Conservation (phyloP, 2,113 vertebrate species). For the Misgurnus anguillicaudatus region DNA sequence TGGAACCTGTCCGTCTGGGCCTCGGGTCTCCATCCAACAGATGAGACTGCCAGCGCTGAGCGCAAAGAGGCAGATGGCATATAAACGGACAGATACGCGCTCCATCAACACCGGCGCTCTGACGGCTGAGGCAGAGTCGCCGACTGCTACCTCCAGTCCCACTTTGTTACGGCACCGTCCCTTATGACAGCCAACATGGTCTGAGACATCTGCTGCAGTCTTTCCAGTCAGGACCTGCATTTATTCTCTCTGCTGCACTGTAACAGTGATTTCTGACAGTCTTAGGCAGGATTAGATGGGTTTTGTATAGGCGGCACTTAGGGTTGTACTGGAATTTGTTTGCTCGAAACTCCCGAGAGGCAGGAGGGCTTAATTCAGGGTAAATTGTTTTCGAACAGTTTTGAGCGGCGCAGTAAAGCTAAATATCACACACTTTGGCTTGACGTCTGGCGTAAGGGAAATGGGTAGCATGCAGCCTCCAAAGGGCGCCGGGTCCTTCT, state of each 20-base stretch:
- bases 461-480: conserved; percentile 10
- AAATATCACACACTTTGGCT: not conserved
- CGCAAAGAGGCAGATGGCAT: conserved; percentile 67
- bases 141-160: conserved; percentile 57
- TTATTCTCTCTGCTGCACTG: conserved; percentile 12
- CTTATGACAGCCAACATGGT: conserved; percentile 43
- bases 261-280: not conserved
- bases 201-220: conserved; percentile 33
- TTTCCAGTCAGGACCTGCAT: conserved; percentile 21
- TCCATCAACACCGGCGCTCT: conserved; percentile 64
- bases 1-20: conserved; percentile 54
- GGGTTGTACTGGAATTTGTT: conserved; percentile 8
- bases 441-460: not conserved
- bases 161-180: conserved; percentile 45
- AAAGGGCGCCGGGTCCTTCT: conserved; percentile 60
- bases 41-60: conserved; percentile 63
- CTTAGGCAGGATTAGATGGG: not conserved
- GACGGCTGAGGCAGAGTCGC: conserved; percentile 56
- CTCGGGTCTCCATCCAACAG: conserved; percentile 62
- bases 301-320: conserved; percentile 1
- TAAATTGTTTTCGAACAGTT: conserved; percentile 27
- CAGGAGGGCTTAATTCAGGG: conserved; percentile 27
- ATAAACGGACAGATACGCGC: conserved; percentile 70
- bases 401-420: not conserved
- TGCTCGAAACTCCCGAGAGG: conserved; percentile 22